Conservation (phyloP, 2,797 vertebrate genomes). For the Gymnoscopelus microlampas region DNA sequence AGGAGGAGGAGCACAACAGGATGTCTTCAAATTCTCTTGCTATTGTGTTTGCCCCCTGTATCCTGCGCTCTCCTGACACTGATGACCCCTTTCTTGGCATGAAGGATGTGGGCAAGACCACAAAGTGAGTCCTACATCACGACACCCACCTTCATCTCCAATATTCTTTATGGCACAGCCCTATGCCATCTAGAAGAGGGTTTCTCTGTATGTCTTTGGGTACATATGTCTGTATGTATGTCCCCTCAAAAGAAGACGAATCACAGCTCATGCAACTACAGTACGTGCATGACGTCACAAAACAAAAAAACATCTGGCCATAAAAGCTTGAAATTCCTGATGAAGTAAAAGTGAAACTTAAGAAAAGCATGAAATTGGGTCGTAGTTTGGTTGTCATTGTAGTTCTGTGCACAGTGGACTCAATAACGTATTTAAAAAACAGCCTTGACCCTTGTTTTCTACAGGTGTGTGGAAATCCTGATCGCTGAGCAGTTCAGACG, state of each 20-base stretch:
- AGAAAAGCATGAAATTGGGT: background rate
- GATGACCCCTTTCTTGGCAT: constrained; percentile 92
- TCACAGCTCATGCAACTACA: too few species aligned
- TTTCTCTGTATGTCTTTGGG: too few species aligned
- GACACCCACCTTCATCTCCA: constrained; percentile 40
- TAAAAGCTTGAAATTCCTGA: too few species aligned
- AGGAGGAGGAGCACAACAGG: constrained; percentile 91
- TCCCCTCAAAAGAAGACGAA: too few species aligned
- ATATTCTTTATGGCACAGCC: constrained; percentile 50
- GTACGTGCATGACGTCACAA: too few species aligned
- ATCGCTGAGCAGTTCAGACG: constrained; percentile 92
- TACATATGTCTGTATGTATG: too few species aligned
- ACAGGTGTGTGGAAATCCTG: constrained; percentile 94
- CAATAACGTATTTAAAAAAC: background rate
- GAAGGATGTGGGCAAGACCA: constrained; percentile 94
- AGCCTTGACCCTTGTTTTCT: constrained; percentile 17
- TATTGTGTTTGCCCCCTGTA: constrained; percentile 95
- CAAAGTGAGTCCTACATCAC: constrained; percentile 84
- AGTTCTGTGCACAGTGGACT: background rate
- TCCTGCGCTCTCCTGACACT: constrained; percentile 89
- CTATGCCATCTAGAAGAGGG: constrained; percentile 23
- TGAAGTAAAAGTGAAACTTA: too few species aligned
- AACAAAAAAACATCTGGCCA: too few species aligned
- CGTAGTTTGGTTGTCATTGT: background rate
- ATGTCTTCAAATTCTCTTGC: constrained; percentile 92